These are phyloP conservation scores for Porites lobata DNA, from an alignment of 92 coral and sea anemone genomes.

Conservation along the genomic window DNA sequence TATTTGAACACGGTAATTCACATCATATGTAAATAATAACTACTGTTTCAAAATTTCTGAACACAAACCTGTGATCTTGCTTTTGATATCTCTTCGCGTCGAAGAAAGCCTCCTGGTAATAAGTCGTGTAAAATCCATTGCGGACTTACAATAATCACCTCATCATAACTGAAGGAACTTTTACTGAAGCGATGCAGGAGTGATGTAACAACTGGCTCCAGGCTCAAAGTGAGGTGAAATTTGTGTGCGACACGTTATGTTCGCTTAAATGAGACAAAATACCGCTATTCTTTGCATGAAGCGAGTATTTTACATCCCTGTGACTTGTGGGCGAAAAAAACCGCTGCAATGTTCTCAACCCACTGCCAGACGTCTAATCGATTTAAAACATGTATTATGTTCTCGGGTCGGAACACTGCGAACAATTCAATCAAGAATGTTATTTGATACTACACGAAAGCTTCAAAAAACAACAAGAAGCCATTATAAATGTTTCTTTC, in stretches of 20 bases:
- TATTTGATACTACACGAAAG: constrained; percentile 24
- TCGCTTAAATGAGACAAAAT: constrained; percentile 29
- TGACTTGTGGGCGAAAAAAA: not conserved
- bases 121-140: constrained; percentile 17
- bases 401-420: constrained; percentile 26
- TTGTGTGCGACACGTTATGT: not conserved
- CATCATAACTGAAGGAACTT: not conserved
- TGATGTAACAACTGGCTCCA: not conserved
- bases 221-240: not conserved
- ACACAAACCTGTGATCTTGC: constrained; percentile 53
- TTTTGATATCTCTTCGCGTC: constrained; percentile 35
- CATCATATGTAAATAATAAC: not conserved
- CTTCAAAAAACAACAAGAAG: not conserved
- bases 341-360: not conserved
- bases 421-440: constrained; percentile 41
- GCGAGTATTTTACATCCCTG: not conserved
- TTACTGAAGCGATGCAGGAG: no score
- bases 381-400: not conserved
- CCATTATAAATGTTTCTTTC: constrained; percentile 35
- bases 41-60: not conserved
- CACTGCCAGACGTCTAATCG: constrained; percentile 10
- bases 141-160: not conserved
- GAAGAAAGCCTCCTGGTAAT: constrained; percentile 33
- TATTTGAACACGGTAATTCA: not conserved
- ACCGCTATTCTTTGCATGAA: not conserved